phyloP scores from a whole-genome alignment of 2,888 invertebrate species.

The Chydorus sphaericus region DNA sequence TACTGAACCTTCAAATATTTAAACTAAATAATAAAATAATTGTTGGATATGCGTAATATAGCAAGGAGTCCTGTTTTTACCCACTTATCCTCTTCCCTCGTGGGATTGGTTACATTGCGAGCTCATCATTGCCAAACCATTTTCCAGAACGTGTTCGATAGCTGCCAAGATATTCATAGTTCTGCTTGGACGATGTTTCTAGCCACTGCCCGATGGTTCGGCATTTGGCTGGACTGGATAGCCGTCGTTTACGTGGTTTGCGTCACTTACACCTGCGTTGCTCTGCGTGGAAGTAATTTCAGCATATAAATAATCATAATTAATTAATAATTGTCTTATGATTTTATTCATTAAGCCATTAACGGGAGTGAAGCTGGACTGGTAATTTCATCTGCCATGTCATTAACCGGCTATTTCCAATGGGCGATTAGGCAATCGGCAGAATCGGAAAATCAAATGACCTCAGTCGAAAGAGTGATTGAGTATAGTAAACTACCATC shows the following conservation, averaged over 20 bases:
- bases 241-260: conserved; percentile 72
- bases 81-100: conserved; percentile 65
- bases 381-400: conserved; percentile 25
- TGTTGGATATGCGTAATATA: conserved; percentile 22
- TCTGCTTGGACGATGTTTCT: conserved; percentile 86
- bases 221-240: conserved; percentile 78
- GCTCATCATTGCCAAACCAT: conserved; percentile 30
- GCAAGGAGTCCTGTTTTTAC: conserved; percentile 38
- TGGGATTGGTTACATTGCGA: conserved; percentile 56
- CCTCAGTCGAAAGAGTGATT: conserved; percentile 71
- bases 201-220: conserved; percentile 79
- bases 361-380: conserved; percentile 25
- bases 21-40: too few species aligned
- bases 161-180: conserved; percentile 43
- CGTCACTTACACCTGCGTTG: conserved; percentile 71
- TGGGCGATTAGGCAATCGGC: conserved; percentile 91
- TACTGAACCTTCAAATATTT: too few species aligned
- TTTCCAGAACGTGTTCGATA: conserved; percentile 30
- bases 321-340: background rate
- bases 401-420: conserved; percentile 36
- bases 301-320: background rate
- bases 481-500: conserved; percentile 59
- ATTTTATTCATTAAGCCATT: conserved; percentile 14
- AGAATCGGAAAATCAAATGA: conserved; percentile 75
- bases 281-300: conserved; percentile 38